These are phyloP conservation scores for Drosophila rhopaloa DNA, from an alignment of 1,140 invertebrate species.

Conservation along the genomic window DNA sequence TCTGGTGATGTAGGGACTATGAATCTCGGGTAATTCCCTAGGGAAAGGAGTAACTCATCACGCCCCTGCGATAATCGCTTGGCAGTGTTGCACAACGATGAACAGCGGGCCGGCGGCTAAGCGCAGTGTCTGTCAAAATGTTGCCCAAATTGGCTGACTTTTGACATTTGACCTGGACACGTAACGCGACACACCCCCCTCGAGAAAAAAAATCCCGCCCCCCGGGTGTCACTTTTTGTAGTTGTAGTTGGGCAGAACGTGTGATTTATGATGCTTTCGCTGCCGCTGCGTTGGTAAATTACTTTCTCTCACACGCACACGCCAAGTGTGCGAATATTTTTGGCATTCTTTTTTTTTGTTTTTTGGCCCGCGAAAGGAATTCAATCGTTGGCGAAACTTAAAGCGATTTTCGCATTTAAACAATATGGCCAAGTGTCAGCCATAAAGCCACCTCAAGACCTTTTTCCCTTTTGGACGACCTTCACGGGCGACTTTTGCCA, in stretches of 20 bases:
- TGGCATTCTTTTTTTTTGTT: neutral
- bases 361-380: conserved; percentile 10
- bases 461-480: conserved; percentile 4
- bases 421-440: conserved; percentile 18
- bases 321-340: conserved; percentile 36
- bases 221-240: conserved; percentile 58
- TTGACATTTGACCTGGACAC: conserved; percentile 79
- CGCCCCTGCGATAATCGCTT: conserved; percentile 12
- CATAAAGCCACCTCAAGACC: neutral
- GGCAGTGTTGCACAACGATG: conserved; percentile 28
- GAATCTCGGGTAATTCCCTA: neutral
- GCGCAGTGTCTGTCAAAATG: conserved; percentile 69
- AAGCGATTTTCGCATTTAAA: conserved; percentile 55
- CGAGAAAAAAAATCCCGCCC: neutral
- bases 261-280: conserved; percentile 73
- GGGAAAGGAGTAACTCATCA: conserved; percentile 16
- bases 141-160: conserved; percentile 76
- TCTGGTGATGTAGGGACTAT: neutral
- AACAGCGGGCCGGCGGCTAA: conserved; percentile 17
- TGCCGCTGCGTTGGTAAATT: conserved; percentile 65
- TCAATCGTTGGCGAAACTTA: conserved; percentile 62
- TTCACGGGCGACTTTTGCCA: conserved; percentile 18
- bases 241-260: conserved; percentile 67
- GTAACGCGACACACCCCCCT: conserved; percentile 44
- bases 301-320: conserved; percentile 57